Percentiles rank a stretch among this genome's conserved stretches.
phyloP scores from a whole-genome alignment of 2,113 vertebrate genomes.

The Ornithorhynchus anatinus region DNA sequence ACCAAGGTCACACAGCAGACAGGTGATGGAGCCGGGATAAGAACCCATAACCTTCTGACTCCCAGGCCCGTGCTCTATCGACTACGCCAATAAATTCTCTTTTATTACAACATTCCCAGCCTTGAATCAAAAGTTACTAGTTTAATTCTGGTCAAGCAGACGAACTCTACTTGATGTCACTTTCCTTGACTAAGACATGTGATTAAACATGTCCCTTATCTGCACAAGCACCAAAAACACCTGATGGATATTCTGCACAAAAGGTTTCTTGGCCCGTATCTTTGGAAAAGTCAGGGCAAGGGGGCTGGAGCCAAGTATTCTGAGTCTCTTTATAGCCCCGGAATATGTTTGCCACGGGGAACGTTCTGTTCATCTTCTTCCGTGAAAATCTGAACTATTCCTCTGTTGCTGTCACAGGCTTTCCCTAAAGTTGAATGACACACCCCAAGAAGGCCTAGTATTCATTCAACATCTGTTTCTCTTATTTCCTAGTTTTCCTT shows the following conservation, averaged over 20 bases:
- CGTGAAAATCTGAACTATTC: conserved; percentile 4
- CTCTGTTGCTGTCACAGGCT: neutral
- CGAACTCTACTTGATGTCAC: neutral
- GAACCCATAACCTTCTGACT: too few species aligned
- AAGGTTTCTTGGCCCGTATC: neutral
- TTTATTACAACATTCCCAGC: neutral
- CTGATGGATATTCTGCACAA: neutral
- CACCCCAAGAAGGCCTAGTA: neutral
- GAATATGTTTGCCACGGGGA: neutral
- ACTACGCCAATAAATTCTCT: neutral
- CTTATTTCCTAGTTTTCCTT: conserved; percentile 32
- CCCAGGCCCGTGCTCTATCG: too few species aligned
- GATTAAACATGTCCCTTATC: neutral
- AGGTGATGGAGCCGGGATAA: too few species aligned
- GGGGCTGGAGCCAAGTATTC: neutral
- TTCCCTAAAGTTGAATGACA: conserved; percentile 21
- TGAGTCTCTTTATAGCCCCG: neutral
- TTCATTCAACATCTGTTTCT: conserved; percentile 58
- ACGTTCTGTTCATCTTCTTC: conserved; percentile 17
- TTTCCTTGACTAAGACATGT: neutral
- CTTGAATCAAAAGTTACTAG: neutral
- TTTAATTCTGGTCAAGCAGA: neutral
- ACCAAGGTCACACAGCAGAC: too few species aligned
- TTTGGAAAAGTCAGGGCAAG: neutral
- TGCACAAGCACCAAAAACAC: neutral